Conservation (phyloP, 2,113 vertebrate species). For the Sylvia atricapilla region DNA sequence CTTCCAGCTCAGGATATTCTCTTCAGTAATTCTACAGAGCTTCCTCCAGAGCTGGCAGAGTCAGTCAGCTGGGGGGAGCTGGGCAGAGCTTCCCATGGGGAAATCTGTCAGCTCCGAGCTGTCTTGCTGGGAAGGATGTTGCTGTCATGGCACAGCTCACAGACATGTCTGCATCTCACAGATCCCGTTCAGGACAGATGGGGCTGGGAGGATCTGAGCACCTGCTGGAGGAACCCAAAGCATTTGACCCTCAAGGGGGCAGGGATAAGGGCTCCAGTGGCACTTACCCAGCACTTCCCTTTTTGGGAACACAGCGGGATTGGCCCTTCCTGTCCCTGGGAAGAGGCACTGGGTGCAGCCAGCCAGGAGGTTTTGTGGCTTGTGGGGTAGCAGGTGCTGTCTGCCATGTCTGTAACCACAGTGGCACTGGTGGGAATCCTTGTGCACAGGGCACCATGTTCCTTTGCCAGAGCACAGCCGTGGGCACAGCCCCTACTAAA, state of each 20-base stretch:
- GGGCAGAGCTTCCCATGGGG: neutral
- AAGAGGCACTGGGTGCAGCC: neutral
- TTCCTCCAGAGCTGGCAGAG: neutral
- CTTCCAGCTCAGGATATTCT: neutral
- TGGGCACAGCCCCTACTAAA: neutral
- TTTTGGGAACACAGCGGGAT: fast-evolving
- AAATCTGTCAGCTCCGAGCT: neutral
- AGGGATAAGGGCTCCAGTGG: neutral
- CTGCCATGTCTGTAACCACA: neutral
- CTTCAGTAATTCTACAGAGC: neutral
- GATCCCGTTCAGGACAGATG: neutral
- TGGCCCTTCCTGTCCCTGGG: neutral
- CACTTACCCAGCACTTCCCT: neutral
- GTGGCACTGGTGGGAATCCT: neutral
- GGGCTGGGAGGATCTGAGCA: neutral
- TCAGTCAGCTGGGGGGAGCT: neutral
- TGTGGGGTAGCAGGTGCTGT: neutral
- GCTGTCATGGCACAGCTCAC: fast-evolving
- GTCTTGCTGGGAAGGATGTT: neutral
- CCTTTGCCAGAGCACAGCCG: neutral
- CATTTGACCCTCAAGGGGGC: neutral
- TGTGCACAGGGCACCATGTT: neutral
- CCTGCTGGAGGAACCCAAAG: neutral
- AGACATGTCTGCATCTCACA: neutral
- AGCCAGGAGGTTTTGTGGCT: neutral